Percentiles rank a stretch among this genome's conserved stretches.
Conservation (phyloP, 2,797 vertebrate species). For the Microchirus variegatus region DNA sequence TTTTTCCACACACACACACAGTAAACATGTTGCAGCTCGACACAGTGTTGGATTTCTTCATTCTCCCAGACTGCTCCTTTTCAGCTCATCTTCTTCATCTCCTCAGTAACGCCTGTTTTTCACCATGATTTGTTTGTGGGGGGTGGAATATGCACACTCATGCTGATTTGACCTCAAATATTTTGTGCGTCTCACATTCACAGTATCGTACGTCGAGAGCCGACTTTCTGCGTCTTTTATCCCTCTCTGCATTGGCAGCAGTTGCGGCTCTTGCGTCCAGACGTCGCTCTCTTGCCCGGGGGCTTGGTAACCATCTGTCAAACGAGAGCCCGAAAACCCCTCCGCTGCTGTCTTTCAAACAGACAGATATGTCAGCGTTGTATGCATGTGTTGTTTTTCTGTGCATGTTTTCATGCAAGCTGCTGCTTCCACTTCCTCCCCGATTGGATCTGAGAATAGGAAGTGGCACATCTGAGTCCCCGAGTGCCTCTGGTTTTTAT, state of each 20-base stretch:
- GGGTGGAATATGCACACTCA: background rate
- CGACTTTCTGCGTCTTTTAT: constrained; percentile 16
- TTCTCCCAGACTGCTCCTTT: constrained; percentile 1
- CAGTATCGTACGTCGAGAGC: no score
- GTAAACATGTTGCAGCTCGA: constrained; percentile 4
- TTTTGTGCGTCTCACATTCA: no score
- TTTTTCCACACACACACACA: background rate
- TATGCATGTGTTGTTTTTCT: constrained; percentile 12
- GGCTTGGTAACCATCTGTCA: constrained; percentile 74
- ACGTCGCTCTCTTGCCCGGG: constrained; percentile 67
- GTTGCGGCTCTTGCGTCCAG: constrained; percentile 65
- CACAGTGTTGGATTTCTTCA: background rate
- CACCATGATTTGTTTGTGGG: background rate
- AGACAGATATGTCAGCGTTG: constrained; percentile 20
- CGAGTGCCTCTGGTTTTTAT: constrained; percentile 43
- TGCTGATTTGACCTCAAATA: constrained; percentile 4
- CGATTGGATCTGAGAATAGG: constrained; percentile 58
- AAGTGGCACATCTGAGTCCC: constrained; percentile 62
- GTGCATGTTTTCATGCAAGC: constrained; percentile 46
- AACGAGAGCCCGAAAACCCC: constrained; percentile 43
- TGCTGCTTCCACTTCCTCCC: constrained; percentile 59
- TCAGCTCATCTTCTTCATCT: background rate
- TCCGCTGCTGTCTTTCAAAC: constrained; percentile 45
- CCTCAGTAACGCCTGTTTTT: constrained; percentile 2
- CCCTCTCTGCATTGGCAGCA: constrained; percentile 55